These are phyloP conservation scores for Pygoscelis adeliae DNA, from an alignment of 2,113 vertebrate genomes.

Conservation along the genomic window DNA sequence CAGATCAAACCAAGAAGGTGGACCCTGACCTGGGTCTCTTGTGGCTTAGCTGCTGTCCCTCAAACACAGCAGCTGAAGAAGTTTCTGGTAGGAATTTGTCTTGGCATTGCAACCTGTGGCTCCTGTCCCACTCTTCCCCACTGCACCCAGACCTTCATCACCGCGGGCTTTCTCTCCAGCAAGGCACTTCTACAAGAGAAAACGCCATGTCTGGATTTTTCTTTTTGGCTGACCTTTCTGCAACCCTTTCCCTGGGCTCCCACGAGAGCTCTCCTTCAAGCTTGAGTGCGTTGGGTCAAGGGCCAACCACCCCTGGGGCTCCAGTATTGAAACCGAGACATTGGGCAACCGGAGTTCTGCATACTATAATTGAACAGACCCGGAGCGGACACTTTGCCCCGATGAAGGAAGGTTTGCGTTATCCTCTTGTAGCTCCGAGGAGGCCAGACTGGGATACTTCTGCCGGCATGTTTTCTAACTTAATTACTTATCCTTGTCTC, in stretches of 20 bases:
- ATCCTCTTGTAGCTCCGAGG: constrained; percentile 1
- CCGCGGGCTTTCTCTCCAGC: background rate
- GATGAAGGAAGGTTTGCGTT: background rate
- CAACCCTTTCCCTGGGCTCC: background rate
- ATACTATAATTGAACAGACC: background rate
- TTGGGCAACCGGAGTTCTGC: background rate
- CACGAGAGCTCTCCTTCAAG: background rate
- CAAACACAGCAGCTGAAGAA: background rate
- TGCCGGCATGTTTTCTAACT: constrained; percentile 75
- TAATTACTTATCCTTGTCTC: constrained; percentile 82
- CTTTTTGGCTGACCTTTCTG: background rate
- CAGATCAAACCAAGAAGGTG: background rate
- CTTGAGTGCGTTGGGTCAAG: background rate
- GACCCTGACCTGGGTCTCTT: background rate
- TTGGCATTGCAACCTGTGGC: background rate
- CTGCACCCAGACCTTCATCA: background rate
- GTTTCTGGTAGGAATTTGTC: background rate
- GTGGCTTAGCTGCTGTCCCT: background rate
- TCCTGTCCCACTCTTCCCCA: background rate
- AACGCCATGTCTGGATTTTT: fast-evolving
- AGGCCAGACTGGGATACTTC: constrained; percentile 58
- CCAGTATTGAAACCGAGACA: background rate
- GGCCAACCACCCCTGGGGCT: background rate
- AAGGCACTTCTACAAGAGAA: background rate
- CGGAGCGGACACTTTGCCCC: background rate